A percentile compares a stretch with the other conserved stretches of the same genome.
These are phyloP conservation scores for Daptonema setosum DNA, from an alignment of 2,888 invertebrate genomes.

Conservation along the genomic window DNA sequence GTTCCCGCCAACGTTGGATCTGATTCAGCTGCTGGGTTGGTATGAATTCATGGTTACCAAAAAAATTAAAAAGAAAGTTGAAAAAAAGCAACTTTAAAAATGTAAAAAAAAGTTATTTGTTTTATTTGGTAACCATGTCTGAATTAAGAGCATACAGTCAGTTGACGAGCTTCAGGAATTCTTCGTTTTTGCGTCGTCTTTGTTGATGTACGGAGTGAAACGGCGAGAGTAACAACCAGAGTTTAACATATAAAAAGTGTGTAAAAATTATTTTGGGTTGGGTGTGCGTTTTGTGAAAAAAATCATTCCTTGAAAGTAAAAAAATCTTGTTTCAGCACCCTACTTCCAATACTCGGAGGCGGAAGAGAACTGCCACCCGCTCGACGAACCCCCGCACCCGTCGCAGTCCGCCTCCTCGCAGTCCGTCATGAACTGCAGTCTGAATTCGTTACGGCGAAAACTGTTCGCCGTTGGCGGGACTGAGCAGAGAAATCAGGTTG, in stretches of 20 bases:
- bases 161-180: neutral
- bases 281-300: too few species aligned
- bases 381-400: neutral
- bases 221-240: too few species aligned
- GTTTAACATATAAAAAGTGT: too few species aligned
- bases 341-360: neutral
- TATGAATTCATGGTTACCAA: too few species aligned
- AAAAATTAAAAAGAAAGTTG: too few species aligned
- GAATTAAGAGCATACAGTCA: too few species aligned
- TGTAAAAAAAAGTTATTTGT: too few species aligned
- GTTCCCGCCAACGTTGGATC: neutral
- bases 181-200: neutral
- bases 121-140: too few species aligned
- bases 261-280: too few species aligned
- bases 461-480: neutral
- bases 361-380: neutral
- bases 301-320: neutral
- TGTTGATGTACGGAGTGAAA: neutral
- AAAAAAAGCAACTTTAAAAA: too few species aligned
- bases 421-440: neutral
- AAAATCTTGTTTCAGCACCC: neutral
- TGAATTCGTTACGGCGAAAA: neutral
- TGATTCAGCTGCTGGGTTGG: constrained; percentile 2
- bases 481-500: too few species aligned
- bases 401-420: too few species aligned